Percentiles rank a stretch among this genome's conserved stretches.
Evolutionary conservation across 2,888 invertebrate species (phyloP).

Genomic region (Pachymerium ferrugineum): DNA sequence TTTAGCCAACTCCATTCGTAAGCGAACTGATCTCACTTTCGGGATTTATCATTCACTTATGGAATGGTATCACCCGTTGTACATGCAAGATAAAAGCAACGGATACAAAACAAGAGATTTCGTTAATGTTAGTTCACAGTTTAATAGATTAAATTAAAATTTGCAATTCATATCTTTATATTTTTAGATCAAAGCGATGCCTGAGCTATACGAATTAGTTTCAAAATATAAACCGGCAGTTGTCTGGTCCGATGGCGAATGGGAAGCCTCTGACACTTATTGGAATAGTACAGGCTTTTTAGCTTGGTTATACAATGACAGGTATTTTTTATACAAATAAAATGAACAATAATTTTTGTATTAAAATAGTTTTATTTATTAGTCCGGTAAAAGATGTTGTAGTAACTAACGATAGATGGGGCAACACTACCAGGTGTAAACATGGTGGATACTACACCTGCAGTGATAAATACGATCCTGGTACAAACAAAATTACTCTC

Average conservation of each 20-base stretch:
- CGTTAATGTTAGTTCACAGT: constrained; percentile 38
- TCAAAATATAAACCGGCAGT: constrained; percentile 58
- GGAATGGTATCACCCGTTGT: constrained; percentile 84
- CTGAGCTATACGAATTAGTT: constrained; percentile 41
- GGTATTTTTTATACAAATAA: constrained; percentile 45
- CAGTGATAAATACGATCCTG: constrained; percentile 73
- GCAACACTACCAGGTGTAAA: constrained; percentile 65
- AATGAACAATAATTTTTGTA: no score
- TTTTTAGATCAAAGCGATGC: constrained; percentile 34
- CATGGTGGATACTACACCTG: constrained; percentile 89
- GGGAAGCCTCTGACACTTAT: constrained; percentile 77
- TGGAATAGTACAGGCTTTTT: constrained; percentile 80
- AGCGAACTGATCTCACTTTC: constrained; percentile 60
- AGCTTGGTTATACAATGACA: constrained; percentile 89
- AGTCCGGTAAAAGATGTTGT: constrained; percentile 70
- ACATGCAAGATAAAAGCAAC: constrained; percentile 55
- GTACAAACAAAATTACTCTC: no score
- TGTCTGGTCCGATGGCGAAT: constrained; percentile 94
- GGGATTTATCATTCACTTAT: constrained; percentile 80
- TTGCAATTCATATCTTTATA: constrained; percentile 80
- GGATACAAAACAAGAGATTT: constrained; percentile 42
- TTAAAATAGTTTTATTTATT: no score
- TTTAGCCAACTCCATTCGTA: constrained; percentile 62
- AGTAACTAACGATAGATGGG: constrained; percentile 94
- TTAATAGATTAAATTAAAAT: no score